Conservation (phyloP, 2,113 vertebrate genomes). For the Picathartes gymnocephalus region DNA sequence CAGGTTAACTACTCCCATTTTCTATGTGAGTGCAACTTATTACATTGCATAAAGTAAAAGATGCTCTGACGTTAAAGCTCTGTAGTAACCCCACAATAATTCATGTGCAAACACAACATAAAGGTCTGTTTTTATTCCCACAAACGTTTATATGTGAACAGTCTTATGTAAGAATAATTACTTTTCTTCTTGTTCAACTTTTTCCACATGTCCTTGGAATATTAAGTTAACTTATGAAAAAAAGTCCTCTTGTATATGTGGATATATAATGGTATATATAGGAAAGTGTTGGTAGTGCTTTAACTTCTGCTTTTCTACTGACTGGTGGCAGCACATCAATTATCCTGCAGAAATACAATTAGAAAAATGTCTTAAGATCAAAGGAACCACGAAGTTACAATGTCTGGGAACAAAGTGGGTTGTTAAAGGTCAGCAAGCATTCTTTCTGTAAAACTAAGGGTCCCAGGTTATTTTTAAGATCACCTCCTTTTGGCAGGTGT, state of each 20-base stretch:
- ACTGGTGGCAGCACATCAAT: not conserved
- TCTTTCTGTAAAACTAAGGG: not conserved
- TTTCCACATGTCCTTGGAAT: not conserved
- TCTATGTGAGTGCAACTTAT: not conserved
- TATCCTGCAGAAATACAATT: not conserved
- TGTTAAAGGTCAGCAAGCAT: not conserved
- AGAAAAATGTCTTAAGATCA: not conserved
- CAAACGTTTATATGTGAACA: not conserved
- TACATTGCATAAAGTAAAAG: not conserved
- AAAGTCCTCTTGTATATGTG: not conserved
- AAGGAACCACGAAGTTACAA: not conserved
- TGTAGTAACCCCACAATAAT: not conserved
- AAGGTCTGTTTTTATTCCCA: not conserved
- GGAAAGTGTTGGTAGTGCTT: not conserved
- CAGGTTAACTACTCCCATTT: not conserved
- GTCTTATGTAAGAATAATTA: not conserved
- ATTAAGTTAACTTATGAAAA: not conserved
- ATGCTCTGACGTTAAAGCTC: not conserved
- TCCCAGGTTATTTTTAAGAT: not conserved
- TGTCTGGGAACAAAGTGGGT: not conserved
- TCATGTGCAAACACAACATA: not conserved
- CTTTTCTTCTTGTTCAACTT: not conserved
- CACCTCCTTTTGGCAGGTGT: not conserved
- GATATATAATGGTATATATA: not conserved
- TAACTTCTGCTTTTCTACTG: not conserved